Conservation (phyloP, 2,888 invertebrate genomes). For the Xanthorhoe designata region DNA sequence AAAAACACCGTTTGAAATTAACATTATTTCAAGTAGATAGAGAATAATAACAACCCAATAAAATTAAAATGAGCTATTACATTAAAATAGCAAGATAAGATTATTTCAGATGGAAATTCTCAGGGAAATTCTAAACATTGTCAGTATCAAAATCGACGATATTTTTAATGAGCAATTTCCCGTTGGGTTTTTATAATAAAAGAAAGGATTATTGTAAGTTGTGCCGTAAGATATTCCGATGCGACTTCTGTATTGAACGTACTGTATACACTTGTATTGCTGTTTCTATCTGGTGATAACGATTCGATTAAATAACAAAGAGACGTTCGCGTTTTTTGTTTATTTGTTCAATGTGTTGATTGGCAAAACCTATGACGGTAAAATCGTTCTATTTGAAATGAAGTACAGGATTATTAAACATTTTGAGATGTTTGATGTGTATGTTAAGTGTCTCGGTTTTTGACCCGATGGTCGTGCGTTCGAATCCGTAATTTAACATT, state of each 20-base stretch:
- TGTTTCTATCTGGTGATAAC: constrained; percentile 44
- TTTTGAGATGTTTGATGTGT: too few relatives aligned
- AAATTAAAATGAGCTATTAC: too few relatives aligned
- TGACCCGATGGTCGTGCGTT: neutral
- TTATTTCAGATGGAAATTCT: too few relatives aligned
- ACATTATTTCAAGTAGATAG: too few relatives aligned
- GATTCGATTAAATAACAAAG: constrained; percentile 48
- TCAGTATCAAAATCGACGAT: too few relatives aligned
- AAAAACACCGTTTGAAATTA: too few relatives aligned
- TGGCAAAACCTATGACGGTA: constrained; percentile 17
- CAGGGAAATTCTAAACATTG: too few relatives aligned
- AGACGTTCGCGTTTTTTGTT: constrained; percentile 37
- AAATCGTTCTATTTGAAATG: constrained; percentile 11
- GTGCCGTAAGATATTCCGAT: neutral
- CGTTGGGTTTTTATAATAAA: too few relatives aligned
- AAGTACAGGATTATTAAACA: neutral
- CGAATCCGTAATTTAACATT: neutral
- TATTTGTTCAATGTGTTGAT: constrained; percentile 25
- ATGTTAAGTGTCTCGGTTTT: neutral
- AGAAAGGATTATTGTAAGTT: too few relatives aligned
- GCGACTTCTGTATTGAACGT: neutral
- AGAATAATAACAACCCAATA: too few relatives aligned
- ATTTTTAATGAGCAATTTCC: too few relatives aligned
- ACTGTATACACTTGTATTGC: constrained; percentile 41
- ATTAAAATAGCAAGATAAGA: too few relatives aligned